Percentiles rank a stretch among this genome's conserved stretches.
Conservation (phyloP, 2,797 vertebrate species). For the Poecile montanus region DNA sequence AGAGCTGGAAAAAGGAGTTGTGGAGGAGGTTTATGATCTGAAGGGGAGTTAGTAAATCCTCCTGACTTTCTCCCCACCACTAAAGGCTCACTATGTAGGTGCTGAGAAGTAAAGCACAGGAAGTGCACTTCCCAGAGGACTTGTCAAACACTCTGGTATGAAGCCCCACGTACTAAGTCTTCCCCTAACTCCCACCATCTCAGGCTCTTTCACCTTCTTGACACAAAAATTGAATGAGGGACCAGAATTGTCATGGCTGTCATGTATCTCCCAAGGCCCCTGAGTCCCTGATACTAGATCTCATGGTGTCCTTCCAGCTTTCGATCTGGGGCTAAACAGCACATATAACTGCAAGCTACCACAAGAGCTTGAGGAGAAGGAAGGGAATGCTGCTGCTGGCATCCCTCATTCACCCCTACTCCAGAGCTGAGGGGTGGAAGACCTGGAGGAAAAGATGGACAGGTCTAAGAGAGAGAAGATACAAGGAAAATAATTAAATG, state of each 20-base stretch:
- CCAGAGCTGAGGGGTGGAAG: not conserved
- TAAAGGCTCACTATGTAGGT: not conserved
- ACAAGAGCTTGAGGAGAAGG: not conserved
- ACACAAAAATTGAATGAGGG: not conserved
- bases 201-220: not conserved
- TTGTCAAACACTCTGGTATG: not conserved
- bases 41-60: not conserved
- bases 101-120: not conserved
- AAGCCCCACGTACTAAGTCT: accelerated
- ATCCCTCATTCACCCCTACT: not conserved
- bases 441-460: not conserved
- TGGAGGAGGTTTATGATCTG: not conserved
- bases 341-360: not conserved
- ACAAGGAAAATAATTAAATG: not conserved
- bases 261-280: not conserved
- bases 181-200: not conserved
- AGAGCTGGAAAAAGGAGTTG: not conserved
- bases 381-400: not conserved
- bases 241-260: not conserved
- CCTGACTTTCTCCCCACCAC: not conserved
- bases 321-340: accelerated
- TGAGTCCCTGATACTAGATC: not conserved
- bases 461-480: not conserved
- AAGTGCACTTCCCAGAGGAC: not conserved
- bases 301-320: not conserved